Conservation (phyloP, 35 echinoderm and acorn worm species). For the Acanthaster planci region DNA sequence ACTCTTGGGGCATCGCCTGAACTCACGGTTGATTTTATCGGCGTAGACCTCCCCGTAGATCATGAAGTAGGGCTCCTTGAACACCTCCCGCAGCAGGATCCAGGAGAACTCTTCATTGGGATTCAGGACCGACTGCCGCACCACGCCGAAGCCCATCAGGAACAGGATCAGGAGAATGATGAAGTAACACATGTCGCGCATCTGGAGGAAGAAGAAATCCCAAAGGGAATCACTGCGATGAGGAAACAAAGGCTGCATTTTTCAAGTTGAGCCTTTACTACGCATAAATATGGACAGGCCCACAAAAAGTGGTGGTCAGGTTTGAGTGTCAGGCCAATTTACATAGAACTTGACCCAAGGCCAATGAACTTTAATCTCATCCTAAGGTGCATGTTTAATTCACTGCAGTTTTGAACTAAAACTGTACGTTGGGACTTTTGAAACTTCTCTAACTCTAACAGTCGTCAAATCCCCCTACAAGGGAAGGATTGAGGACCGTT, state of each 20-base stretch:
- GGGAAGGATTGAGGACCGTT: too few species aligned
- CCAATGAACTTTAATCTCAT: too few species aligned
- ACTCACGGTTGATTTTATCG: slow-evolving; percentile 87
- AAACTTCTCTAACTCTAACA: too few species aligned
- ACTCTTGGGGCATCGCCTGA: too few species aligned
- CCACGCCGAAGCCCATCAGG: slow-evolving; percentile 91
- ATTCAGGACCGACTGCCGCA: slow-evolving; percentile 78
- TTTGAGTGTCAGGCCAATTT: too few species aligned
- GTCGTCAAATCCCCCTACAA: too few species aligned
- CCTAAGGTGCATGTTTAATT: too few species aligned
- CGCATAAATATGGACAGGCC: background rate
- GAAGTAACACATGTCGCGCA: slow-evolving; percentile 96
- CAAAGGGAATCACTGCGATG: background rate
- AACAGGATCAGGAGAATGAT: slow-evolving; percentile 80
- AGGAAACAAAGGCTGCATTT: background rate
- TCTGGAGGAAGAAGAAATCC: slow-evolving; percentile 17
- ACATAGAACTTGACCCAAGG: too few species aligned
- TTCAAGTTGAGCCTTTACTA: background rate
- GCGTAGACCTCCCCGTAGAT: slow-evolving; percentile 98
- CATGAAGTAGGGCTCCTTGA: slow-evolving; percentile 98
- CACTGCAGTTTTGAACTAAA: too few species aligned
- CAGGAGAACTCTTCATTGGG: slow-evolving; percentile 64
- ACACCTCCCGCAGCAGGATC: slow-evolving; percentile 67
- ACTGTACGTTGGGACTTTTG: too few species aligned
- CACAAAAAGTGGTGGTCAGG: too few species aligned